Evolutionary conservation across 2,888 invertebrate genomes (phyloP).

Genomic region (Microplitis manilae): DNA sequence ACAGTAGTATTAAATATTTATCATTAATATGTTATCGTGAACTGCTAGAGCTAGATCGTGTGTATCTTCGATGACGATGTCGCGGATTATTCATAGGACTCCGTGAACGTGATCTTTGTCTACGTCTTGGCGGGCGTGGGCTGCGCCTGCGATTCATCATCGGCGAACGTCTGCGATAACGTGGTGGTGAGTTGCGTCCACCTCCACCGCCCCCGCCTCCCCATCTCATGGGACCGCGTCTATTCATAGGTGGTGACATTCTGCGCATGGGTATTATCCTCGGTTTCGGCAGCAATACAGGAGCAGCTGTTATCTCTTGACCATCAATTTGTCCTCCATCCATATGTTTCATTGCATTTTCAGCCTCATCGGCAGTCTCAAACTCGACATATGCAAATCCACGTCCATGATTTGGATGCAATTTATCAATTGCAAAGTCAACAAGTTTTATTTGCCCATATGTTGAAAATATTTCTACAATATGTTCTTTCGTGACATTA

Average conservation of each 20-base stretch:
- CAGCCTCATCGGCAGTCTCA: constrained; percentile 93
- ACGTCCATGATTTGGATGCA: constrained; percentile 90
- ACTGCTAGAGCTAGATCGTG: constrained; percentile 83
- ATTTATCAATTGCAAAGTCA: constrained; percentile 91
- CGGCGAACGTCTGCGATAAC: constrained; percentile 70
- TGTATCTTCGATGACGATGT: constrained; percentile 79
- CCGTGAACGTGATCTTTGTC: constrained; percentile 74
- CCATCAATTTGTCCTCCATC: constrained; percentile 99
- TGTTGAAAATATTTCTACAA: constrained; percentile 91
- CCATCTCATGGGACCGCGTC: constrained; percentile 75
- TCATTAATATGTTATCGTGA: constrained; percentile 74
- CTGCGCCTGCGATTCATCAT: constrained; percentile 74
- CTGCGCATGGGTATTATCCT: constrained; percentile 74
- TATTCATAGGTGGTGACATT: constrained; percentile 67
- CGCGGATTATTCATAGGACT: constrained; percentile 73
- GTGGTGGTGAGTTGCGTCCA: constrained; percentile 73
- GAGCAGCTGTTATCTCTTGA: constrained; percentile 94
- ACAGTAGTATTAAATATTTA: neutral
- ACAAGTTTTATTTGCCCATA: constrained; percentile 90
- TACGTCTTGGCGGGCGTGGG: constrained; percentile 76
- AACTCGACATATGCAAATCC: constrained; percentile 98
- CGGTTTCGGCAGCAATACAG: constrained; percentile 88
- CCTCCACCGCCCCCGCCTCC: constrained; percentile 72
- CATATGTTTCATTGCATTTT: constrained; percentile 99
- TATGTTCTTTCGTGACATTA: constrained; percentile 93